Evolutionary conservation across 2,797 vertebrate species (phyloP), one percentile per base, ranked within the genome.

Genomic region (Enteromius anoplus): DNA sequence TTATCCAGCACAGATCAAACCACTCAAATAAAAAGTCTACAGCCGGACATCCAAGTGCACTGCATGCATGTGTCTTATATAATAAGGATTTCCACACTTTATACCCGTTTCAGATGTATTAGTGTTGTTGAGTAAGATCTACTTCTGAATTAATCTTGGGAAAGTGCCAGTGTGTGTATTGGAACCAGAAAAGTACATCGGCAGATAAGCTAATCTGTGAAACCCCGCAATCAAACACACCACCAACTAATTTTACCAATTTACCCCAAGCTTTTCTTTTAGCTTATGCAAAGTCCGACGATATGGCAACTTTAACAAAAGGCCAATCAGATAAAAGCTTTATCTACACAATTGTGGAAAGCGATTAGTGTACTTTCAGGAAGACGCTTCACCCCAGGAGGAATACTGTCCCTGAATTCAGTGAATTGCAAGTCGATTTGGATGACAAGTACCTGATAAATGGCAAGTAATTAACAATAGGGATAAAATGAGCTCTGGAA

Each of bases 371-470:
- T 58, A 23, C 51, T 40, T 58, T 58, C 71, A 37, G 29, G 47
- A 55, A 58, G 49, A 55, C 23, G 34, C n/a, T 71, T 45, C 60
- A 75, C 71, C 32, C 2, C 45, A 53, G 80, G 60, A 75, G 34
- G 80, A 17, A 51, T 49, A 66, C 32, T 34, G 49, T 26, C 29
- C n/a, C 3, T 51, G 69, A 64, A 37, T 23, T 19, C 12, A 73
- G 9, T 47, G 15, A n/a, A 23, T 8, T 21, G 12, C 34, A 26
- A 34, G 29, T 75, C 70, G 17, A 17, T 51, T 65, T 66, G 15
- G 62, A 55, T 66, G 80, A 75, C 7, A 65, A 51, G 21, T n/a
- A 37, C 32, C 42, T 82, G 71, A 66, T 53, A 55, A 55, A 75
- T 75, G 23, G 11, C 80, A 55, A 7, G 32, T 15, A 40, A 65